These are phyloP conservation scores for Nipponia nippon DNA, from an alignment of 2,113 vertebrate species.

Conservation along the genomic window DNA sequence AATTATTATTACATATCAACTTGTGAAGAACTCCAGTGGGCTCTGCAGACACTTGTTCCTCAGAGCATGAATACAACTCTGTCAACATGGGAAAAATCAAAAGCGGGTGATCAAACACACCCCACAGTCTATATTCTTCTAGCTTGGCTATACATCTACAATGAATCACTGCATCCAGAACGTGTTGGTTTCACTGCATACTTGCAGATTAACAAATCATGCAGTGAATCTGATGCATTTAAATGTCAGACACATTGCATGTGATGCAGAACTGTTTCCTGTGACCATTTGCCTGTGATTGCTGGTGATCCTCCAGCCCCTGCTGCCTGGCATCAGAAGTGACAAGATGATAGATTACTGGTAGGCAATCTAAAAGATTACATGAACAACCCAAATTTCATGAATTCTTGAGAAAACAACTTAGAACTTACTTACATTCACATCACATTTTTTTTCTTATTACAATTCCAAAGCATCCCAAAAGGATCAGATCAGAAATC, in stretches of 20 bases:
- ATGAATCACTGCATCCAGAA: background rate
- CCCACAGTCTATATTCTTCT: background rate
- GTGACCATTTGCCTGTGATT: background rate
- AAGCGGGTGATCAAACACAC: background rate
- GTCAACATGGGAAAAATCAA: background rate
- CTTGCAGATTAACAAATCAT: background rate
- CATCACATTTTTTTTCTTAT: background rate
- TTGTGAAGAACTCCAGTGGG: background rate
- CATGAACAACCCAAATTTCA: background rate
- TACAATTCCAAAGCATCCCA: background rate
- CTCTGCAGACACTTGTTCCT: background rate
- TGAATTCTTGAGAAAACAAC: background rate
- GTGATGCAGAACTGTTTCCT: background rate
- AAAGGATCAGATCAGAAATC: background rate
- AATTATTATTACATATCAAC: background rate
- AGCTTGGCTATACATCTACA: background rate
- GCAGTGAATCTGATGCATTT: background rate
- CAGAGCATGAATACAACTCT: background rate
- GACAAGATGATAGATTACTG: background rate
- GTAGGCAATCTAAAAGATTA: background rate
- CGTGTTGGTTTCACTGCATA: background rate
- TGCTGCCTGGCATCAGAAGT: background rate
- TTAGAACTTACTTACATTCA: background rate
- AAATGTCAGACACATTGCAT: background rate
- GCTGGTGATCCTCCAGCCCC: background rate